Evolutionary conservation across 2,888 invertebrate genomes (phyloP).

Genomic region (Xylocampa areola): DNA sequence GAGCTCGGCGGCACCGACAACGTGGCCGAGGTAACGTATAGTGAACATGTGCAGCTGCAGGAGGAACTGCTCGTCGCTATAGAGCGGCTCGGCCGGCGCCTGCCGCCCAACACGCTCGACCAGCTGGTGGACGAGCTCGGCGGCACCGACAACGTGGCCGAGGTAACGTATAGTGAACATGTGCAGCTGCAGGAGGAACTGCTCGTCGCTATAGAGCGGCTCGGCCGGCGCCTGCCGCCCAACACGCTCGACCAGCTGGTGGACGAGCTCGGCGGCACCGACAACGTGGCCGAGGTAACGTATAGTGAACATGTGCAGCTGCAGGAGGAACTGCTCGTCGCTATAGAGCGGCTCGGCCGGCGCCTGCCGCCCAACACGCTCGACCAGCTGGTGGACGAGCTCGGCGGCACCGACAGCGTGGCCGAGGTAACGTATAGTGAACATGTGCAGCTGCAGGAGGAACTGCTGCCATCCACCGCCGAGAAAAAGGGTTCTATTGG

Average conservation of each 20-base stretch:
- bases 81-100: too few species aligned
- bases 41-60: too few species aligned
- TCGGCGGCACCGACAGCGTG: constrained; percentile 99
- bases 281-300: constrained; percentile 97
- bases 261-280: constrained; percentile 98
- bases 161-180: too few species aligned
- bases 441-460: neutral
- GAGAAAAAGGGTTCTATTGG: too few species aligned
- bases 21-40: too few species aligned
- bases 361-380: constrained; percentile 98
- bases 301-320: constrained; percentile 64
- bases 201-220: too few species aligned
- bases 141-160: constrained; percentile 69
- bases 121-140: constrained; percentile 99
- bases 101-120: neutral
- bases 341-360: constrained; percentile 95
- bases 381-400: constrained; percentile 99
- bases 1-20: neutral
- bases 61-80: too few species aligned
- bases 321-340: constrained; percentile 93
- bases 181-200: too few species aligned
- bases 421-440: constrained; percentile 93
- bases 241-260: constrained; percentile 96
- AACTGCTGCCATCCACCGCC: too few species aligned
- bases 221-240: too few species aligned